Conservation (phyloP, 1,140 invertebrate species). For the Lysiphlebus fabarum region DNA sequence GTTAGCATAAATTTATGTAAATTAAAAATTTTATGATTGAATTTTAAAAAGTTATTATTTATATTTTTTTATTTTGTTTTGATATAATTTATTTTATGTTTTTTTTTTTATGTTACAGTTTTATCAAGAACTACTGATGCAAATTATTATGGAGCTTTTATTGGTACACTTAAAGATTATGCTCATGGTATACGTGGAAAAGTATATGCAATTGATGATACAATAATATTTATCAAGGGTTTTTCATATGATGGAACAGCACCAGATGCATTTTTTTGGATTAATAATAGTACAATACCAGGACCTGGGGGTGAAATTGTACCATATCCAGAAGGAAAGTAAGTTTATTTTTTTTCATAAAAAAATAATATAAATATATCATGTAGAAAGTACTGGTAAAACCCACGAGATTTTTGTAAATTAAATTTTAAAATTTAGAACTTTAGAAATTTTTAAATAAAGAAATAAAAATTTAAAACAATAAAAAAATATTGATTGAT, state of each 20-base stretch:
- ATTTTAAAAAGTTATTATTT: slow-evolving; percentile 2
- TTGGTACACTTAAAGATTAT: slow-evolving; percentile 67
- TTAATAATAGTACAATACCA: slow-evolving; percentile 72
- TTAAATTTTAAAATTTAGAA: too few species aligned
- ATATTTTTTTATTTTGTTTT: slow-evolving; percentile 5
- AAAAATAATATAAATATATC: too few species aligned
- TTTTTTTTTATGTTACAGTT: slow-evolving; percentile 17
- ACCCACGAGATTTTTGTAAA: too few species aligned
- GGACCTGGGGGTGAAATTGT: slow-evolving; percentile 77
- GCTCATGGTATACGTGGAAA: slow-evolving; percentile 74
- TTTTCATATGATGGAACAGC: slow-evolving; percentile 84
- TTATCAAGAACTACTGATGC: slow-evolving; percentile 45
- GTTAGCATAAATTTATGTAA: too few species aligned
- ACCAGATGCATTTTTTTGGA: slow-evolving; percentile 85
- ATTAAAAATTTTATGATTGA: too few species aligned
- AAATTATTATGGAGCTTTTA: slow-evolving; percentile 73
- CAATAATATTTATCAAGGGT: slow-evolving; percentile 79
- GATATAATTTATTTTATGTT: too few species aligned
- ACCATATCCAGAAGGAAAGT: slow-evolving; percentile 80
- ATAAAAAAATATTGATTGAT: too few species aligned
- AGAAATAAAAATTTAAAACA: too few species aligned
- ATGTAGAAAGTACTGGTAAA: too few species aligned
- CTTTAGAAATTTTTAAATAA: too few species aligned
- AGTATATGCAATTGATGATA: slow-evolving; percentile 83
- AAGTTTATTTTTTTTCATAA: too few species aligned